Conservation (phyloP, 2,888 invertebrate genomes). For the Aphodius sticticus region DNA sequence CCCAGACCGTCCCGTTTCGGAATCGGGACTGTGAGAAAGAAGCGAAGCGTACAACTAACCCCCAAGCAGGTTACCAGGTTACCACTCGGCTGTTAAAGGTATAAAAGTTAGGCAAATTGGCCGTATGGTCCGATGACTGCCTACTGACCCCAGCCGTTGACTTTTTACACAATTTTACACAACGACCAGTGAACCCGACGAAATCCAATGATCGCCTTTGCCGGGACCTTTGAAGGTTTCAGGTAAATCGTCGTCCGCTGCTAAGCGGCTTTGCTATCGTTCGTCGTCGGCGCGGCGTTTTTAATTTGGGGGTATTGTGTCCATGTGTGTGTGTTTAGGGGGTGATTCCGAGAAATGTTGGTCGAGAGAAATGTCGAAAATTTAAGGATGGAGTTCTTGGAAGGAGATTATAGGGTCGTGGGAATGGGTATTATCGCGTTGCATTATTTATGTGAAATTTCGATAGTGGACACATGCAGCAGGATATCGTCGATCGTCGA, state of each 20-base stretch:
- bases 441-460: constrained; percentile 4
- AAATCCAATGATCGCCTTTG: constrained; percentile 4
- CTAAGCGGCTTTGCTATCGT: neutral
- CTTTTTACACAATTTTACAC: neutral
- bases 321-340: neutral
- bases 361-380: neutral
- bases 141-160: neutral
- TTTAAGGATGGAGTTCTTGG: neutral
- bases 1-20: constrained; percentile 23
- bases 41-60: neutral
- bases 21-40: constrained; percentile 23
- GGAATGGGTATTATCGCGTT: neutral
- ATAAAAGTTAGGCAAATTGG: neutral
- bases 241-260: neutral
- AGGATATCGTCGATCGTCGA: neutral
- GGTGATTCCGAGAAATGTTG: neutral
- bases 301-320: neutral
- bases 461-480: neutral
- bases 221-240: neutral
- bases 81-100: neutral
- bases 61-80: neutral
- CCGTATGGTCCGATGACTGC: neutral
- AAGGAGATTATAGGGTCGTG: constrained; percentile 4
- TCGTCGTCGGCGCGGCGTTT: neutral
- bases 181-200: neutral